Base-by-base conservation (phyloP, 2,113 vertebrate genomes). In the Gallinago media region DNA sequence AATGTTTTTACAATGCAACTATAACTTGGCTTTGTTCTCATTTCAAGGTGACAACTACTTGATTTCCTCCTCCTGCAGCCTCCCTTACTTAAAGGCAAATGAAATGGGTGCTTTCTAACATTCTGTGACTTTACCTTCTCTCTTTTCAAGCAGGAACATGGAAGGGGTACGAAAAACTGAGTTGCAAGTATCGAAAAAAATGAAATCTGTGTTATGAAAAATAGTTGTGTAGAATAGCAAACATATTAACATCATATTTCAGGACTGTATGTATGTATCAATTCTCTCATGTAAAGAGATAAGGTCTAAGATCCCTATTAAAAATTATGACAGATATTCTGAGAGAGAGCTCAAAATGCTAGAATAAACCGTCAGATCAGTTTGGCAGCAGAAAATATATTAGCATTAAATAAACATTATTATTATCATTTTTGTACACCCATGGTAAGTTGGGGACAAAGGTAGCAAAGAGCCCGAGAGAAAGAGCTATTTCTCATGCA, bases 1-100 rank as follows among this genome's bases (percentile, higher is more conserved):
- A 88, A 74, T 84, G 52, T 84, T 91, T 91, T 91, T 96, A 89
- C 65, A 89, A 25, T 68, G 65, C 90, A 85, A 11, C 47, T 71
- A 20, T 81, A 47, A 63, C 42, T 80, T 12, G 7, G 21, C 68
- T 96, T 96, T 90, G 32, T 94, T 96, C 82, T 88, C 25, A 6
- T 62, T 88, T 88, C 61, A 71, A n/a, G 12, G 21, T 90, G 83
- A 84, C 79, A 88, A 31, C 29, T 63, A 68, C 71, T 70, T 95
- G 15, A 67, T 90, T 86, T 88, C 65, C 59, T 93, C 47, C 47
- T 90, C 50, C 72, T 58, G 42, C 55, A 89, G 25, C 55, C 58
- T 88, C 31, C 23, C 15, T 16, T 73, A 50, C 38, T 81, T 73
- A 73, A 87, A 85, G 49, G 62, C 32, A 81, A 81, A 91, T 86